These are phyloP conservation scores for Patiria miniata DNA, from an alignment of 35 echinoderm and acorn worm species.

Conservation along the genomic window DNA sequence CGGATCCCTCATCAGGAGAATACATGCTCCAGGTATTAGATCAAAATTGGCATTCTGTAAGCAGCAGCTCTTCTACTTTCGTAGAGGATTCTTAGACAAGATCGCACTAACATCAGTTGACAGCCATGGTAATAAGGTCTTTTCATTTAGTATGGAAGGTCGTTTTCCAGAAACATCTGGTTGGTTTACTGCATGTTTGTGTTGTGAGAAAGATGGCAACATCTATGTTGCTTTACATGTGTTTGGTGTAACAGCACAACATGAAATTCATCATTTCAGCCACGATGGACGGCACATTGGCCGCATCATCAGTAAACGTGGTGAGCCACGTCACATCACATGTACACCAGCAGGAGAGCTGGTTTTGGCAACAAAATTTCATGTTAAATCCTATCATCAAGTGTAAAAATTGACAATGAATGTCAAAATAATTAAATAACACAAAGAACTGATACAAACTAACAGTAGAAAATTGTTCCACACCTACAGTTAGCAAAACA, in stretches of 20 bases:
- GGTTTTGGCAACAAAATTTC: no score
- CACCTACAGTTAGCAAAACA: no score
- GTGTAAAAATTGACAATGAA: no score
- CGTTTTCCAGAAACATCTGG: neutral
- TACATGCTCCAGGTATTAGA: neutral
- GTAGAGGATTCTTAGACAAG: neutral
- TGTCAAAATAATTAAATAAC: no score
- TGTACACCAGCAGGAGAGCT: no score
- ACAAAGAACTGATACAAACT: no score
- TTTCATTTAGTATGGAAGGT: neutral
- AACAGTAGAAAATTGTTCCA: no score
- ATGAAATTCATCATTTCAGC: no score
- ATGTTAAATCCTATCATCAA: no score
- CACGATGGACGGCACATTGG: no score
- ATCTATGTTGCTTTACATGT: constrained; percentile 5
- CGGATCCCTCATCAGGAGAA: neutral
- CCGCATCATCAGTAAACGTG: no score
- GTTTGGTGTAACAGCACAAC: neutral
- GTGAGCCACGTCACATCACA: no score
- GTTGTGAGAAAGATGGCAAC: neutral
- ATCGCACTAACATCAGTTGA: neutral
- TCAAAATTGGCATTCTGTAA: neutral
- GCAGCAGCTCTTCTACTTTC: neutral
- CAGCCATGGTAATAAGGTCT: neutral
- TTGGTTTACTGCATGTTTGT: neutral